phyloP scores from a whole-genome alignment of 2,113 vertebrate genomes.

The Burhinus oedicnemus region DNA sequence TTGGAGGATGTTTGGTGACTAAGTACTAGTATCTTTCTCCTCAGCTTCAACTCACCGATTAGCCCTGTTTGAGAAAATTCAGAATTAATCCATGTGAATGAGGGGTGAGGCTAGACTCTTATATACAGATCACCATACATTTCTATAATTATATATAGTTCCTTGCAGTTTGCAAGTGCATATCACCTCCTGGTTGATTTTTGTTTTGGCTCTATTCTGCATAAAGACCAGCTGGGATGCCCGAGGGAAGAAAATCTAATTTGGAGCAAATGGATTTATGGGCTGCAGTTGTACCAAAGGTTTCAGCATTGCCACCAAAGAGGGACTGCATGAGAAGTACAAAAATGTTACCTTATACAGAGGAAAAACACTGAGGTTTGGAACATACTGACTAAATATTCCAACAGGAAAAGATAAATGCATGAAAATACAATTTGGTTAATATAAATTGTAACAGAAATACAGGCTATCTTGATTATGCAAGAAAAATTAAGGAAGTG shows the following conservation, averaged over 20 bases:
- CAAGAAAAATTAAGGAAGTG: background rate
- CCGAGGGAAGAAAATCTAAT: background rate
- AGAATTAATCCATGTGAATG: background rate
- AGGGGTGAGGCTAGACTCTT: background rate
- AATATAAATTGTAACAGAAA: background rate
- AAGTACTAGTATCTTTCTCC: background rate
- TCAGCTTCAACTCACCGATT: background rate
- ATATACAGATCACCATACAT: background rate
- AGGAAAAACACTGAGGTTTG: background rate
- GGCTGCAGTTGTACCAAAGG: background rate
- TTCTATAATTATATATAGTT: background rate
- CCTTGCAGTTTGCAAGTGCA: background rate
- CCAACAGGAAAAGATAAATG: background rate
- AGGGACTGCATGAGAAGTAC: background rate
- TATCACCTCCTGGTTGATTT: background rate
- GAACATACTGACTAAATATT: background rate
- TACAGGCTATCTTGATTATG: background rate
- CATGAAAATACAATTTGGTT: background rate
- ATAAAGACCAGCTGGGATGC: background rate
- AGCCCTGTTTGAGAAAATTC: background rate
- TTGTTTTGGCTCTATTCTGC: background rate
- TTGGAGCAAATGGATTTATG: background rate
- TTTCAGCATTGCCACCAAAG: background rate
- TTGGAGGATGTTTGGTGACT: background rate
- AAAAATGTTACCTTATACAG: background rate